A percentile compares a stretch with the other conserved stretches of the same genome.
Evolutionary conservation across 2,888 invertebrate genomes (phyloP).

Genomic region (Andrena bicolor): DNA sequence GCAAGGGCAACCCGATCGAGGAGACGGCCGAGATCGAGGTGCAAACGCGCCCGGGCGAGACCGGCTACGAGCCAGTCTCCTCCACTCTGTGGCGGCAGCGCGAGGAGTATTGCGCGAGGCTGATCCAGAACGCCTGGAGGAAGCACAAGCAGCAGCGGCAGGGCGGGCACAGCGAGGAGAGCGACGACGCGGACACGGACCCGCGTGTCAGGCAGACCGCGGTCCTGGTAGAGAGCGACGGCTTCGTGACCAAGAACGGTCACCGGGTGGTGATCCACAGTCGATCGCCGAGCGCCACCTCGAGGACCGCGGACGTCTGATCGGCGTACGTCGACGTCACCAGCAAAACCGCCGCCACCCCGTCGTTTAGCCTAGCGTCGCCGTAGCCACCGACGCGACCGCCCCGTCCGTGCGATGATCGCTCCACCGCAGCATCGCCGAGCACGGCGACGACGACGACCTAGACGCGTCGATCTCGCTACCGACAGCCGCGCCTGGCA

Average conservation of each 20-base stretch:
- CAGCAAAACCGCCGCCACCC: slow-evolving; percentile 60
- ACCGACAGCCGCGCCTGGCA: slow-evolving; percentile 45
- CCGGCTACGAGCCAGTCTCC: slow-evolving; percentile 97
- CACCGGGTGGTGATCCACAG: slow-evolving; percentile 96
- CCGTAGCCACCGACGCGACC: slow-evolving; percentile 46
- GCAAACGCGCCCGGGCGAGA: slow-evolving; percentile 93
- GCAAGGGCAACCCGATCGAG: slow-evolving; percentile 97
- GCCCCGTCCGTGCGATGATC: slow-evolving; percentile 56
- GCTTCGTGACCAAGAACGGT: slow-evolving; percentile 93
- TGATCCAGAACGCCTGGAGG: slow-evolving; percentile 98
- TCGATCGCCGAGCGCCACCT: slow-evolving; percentile 94
- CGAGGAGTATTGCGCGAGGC: slow-evolving; percentile 97
- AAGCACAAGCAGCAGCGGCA: slow-evolving; percentile 92
- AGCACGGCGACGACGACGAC: slow-evolving; percentile 12
- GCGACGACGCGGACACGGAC: slow-evolving; percentile 84
- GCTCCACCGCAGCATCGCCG: slow-evolving; percentile 49
- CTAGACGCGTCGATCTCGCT: slow-evolving; percentile 45
- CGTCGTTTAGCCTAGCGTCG: slow-evolving; percentile 65
- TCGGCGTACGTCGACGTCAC: slow-evolving; percentile 82
- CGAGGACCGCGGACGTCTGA: slow-evolving; percentile 94
- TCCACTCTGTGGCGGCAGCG: slow-evolving; percentile 98
- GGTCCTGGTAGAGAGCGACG: slow-evolving; percentile 94
- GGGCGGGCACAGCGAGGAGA: slow-evolving; percentile 87
- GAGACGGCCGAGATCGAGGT: slow-evolving; percentile 96
- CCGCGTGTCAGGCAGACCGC: slow-evolving; percentile 90